phyloP scores from a whole-genome alignment of 2,797 vertebrate genomes.

The Dryobates pubescens region DNA sequence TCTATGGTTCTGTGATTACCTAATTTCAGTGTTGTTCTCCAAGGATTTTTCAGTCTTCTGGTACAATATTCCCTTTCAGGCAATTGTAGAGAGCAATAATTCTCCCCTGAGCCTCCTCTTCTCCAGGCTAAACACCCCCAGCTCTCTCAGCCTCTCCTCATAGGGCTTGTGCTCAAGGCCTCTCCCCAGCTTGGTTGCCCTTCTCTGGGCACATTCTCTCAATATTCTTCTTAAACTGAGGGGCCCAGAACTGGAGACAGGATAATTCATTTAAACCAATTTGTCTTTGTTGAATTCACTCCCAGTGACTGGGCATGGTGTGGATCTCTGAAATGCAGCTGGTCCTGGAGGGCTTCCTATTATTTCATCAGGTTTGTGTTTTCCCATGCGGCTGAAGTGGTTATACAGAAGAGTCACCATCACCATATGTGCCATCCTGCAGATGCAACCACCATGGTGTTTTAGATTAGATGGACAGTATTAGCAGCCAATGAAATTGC shows the following conservation, averaged over 20 bases:
- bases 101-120: no score
- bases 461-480: no score
- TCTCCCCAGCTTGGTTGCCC: no score
- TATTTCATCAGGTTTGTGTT: background rate
- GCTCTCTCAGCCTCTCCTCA: no score
- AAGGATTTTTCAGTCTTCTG: background rate
- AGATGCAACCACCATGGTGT: background rate
- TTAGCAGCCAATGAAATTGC: no score
- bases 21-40: background rate
- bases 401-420: background rate
- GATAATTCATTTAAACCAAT: background rate
- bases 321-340: background rate
- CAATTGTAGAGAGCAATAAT: no score
- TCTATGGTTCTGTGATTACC: background rate
- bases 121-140: no score
- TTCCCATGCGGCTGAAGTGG: background rate
- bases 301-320: background rate
- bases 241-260: no score
- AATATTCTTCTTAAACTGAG: no score
- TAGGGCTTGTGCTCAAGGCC: no score
- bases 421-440: background rate
- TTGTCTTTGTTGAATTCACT: background rate
- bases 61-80: background rate
- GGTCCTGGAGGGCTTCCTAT: background rate
- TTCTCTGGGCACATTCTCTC: no score